Evolutionary conservation across 2,113 vertebrate species (phyloP), one percentile per base, ranked within the genome.

Genomic region (Cyanoliseus patagonus): DNA sequence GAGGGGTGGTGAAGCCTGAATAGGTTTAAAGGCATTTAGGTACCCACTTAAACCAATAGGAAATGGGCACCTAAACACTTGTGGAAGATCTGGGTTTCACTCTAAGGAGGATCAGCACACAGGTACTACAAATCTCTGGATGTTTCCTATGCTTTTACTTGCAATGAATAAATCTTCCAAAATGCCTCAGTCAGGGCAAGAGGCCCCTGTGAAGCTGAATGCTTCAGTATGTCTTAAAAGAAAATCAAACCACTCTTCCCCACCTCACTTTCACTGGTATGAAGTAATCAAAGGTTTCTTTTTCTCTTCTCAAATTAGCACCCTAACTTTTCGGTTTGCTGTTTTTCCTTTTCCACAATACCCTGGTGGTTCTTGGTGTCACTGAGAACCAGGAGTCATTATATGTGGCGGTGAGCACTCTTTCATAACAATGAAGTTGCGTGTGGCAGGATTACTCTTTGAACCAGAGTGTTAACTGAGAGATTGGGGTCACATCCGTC

Each of bases 401-500:
- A 16, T 75, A 81, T 51, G 55, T 83, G 84, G 62, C 3, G 1
- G 20, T 67, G 42, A 76, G n/a, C 20, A 24, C 52, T 86, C 69
- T 73, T 79, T 77, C 77, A 28, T 82, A 52, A 57, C 66, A 70
- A 57, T 84, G 55, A 86, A 66, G 69, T 62, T 91, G 57, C 3
- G 2, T 57, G 70, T 3, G 12, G 47, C 57, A 86, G 86, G 64
- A 84, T 70, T 76, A 10, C 66, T 92, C 67, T 41, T 76, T 92
- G 90, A 93, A 77, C 78, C 59, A 8, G 17, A 39, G 59, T 76
- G 81, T 66, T 95, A 95, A 85, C 82, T 39, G 94, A 79, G 93
- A 78, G 77, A 86, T 70, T 76, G 85, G 83, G 88, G 81, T 83
- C 80, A 53, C 70, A 92, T 85, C 81, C 74, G 0, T 87, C 77